phyloP scores from a whole-genome alignment of 2,888 invertebrate genomes.

The Odontothrips loti region DNA sequence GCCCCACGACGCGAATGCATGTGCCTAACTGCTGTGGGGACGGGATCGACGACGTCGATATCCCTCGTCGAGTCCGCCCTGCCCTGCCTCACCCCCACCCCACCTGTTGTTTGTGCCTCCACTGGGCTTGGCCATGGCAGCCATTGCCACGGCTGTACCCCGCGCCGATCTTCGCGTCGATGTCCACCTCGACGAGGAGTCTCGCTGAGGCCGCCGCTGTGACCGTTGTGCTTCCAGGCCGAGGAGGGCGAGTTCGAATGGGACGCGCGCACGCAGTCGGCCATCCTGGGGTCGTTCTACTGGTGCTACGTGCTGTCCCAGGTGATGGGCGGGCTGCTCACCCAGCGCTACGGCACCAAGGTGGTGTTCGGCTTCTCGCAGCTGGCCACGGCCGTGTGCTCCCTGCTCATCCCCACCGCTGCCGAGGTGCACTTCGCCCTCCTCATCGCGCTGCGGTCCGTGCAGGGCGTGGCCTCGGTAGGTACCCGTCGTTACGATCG shows the following conservation, averaged over 20 bases:
- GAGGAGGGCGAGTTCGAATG: constrained; percentile 59
- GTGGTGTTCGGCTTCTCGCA: constrained; percentile 67
- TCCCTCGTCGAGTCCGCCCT: not conserved
- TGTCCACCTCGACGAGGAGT: too few species aligned
- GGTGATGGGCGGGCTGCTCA: constrained; percentile 63
- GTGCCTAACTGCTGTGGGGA: too few species aligned
- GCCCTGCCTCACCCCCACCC: not conserved
- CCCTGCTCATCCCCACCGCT: constrained; percentile 61
- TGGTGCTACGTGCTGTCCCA: constrained; percentile 70
- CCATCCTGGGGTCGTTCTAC: constrained; percentile 64
- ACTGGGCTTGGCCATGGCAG: too few species aligned
- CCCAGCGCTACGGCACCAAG: constrained; percentile 67
- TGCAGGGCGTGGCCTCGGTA: constrained; percentile 66
- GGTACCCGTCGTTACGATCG: constrained; percentile 39
- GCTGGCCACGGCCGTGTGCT: constrained; percentile 62
- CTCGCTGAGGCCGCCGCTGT: not conserved
- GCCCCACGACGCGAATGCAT: too few species aligned
- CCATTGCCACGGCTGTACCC: too few species aligned
- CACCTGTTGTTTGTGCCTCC: too few species aligned
- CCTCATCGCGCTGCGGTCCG: constrained; percentile 59
- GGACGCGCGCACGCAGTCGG: constrained; percentile 60
- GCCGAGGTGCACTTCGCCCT: constrained; percentile 58
- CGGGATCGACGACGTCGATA: too few species aligned
- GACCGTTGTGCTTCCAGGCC: constrained; percentile 41
- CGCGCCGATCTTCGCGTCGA: too few species aligned